phyloP scores from a whole-genome alignment of 1,140 invertebrate genomes.

The Scaptomyza hsui region DNA sequence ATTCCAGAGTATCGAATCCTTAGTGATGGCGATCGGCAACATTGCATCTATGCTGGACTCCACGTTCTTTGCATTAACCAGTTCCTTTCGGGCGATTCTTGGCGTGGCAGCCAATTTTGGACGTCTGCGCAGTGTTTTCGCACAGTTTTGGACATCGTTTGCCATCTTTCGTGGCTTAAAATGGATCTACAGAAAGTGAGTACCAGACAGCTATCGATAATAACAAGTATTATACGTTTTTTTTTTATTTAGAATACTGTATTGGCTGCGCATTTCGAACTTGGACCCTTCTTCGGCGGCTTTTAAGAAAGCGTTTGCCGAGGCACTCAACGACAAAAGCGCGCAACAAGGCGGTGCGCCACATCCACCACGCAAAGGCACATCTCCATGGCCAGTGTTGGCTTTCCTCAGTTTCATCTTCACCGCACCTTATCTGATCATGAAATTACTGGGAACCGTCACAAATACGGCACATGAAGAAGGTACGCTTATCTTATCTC shows the following conservation, averaged over 20 bases:
- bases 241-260: conserved; percentile 59
- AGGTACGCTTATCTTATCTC: conserved; percentile 84
- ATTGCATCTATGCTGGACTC: conserved; percentile 98
- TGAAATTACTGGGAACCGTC: conserved; percentile 90
- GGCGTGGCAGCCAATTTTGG: conserved; percentile 98
- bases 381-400: conserved; percentile 88
- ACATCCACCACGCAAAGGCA: conserved; percentile 55
- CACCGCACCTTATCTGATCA: conserved; percentile 95
- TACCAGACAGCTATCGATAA: not conserved
- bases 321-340: conserved; percentile 83
- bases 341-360: conserved; percentile 43
- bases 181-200: conserved; percentile 90
- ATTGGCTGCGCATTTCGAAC: conserved; percentile 75
- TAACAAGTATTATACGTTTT: not conserved
- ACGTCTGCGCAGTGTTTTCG: conserved; percentile 91
- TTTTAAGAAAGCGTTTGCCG: conserved; percentile 86
- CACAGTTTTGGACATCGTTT: conserved; percentile 93
- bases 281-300: conserved; percentile 83
- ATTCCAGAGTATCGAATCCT: conserved; percentile 96
- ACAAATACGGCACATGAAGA: conserved; percentile 85
- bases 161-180: conserved; percentile 91
- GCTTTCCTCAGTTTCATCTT: conserved; percentile 94
- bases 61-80: conserved; percentile 96
- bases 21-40: conserved; percentile 95
- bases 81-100: conserved; percentile 96